Evolutionary conservation across 23 tunicate species (phyloP).

Genomic region (Trididemnum clinides): DNA sequence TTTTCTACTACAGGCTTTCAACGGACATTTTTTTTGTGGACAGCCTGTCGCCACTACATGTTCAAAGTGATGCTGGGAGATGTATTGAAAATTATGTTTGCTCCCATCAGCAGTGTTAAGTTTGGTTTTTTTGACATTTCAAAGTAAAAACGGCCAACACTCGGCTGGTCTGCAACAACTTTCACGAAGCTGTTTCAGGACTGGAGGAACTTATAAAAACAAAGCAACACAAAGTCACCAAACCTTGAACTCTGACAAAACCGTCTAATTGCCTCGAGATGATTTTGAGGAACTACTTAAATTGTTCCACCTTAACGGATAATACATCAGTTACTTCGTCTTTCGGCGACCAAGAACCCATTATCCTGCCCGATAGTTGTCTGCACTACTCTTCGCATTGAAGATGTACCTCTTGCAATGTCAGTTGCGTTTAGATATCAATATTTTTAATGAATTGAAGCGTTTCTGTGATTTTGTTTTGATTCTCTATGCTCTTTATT

Average conservation of each 20-base stretch:
- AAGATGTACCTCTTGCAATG: conserved; percentile 17
- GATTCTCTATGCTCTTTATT: conserved; percentile 21
- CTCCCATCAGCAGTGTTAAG: no score
- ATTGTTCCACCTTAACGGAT: background rate
- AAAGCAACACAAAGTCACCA: background rate
- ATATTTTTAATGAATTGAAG: background rate
- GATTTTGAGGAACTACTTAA: conserved; percentile 16
- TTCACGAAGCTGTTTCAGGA: no score
- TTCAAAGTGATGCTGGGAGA: no score
- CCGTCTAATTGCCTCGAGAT: background rate
- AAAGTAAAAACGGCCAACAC: no score
- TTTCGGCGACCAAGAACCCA: conserved; percentile 31
- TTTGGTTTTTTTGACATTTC: no score
- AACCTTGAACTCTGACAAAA: background rate
- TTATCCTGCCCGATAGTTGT: conserved; percentile 20
- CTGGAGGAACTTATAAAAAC: background rate
- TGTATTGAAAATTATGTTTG: no score
- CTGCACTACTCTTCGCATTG: background rate
- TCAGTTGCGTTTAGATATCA: background rate
- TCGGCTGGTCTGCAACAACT: no score
- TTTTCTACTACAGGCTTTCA: no score
- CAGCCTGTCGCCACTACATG: no score
- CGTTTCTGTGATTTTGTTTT: background rate
- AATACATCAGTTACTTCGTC: background rate
- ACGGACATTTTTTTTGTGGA: no score